Percentiles rank a stretch among this genome's conserved stretches.
Conservation (phyloP, 2,113 vertebrate genomes). For the Sinosuthora webbiana region DNA sequence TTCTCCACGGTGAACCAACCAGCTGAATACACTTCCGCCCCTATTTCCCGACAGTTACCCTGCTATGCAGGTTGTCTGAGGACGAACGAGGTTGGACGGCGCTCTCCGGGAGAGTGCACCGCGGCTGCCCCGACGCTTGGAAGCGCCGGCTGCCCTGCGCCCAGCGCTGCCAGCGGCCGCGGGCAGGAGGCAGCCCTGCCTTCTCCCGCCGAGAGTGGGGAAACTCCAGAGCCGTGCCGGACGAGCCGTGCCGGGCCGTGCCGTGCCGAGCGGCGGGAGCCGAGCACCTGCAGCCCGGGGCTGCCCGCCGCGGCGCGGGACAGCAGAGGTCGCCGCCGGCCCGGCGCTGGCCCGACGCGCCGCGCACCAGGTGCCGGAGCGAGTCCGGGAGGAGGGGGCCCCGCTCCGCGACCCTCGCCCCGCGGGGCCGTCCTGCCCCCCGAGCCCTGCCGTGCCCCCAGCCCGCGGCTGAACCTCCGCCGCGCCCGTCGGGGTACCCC, state of each 20-base stretch:
- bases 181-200: not conserved
- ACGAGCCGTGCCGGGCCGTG: not conserved
- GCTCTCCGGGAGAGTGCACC: rapidly evolving
- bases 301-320: slow-evolving; percentile 25
- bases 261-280: not conserved
- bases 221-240: not conserved
- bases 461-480: not conserved
- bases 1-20: rapidly evolving
- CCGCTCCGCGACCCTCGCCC: not conserved
- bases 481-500: not conserved
- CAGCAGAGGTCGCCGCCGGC: slow-evolving; percentile 75
- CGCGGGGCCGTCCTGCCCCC: rapidly evolving
- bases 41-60: not conserved
- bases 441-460: not conserved
- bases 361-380: not conserved
- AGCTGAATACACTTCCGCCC: not conserved
- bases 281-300: slow-evolving; percentile 54
- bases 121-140: not conserved
- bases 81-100: not conserved
- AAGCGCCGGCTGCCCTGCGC: not conserved
- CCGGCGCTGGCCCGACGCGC: not conserved
- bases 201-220: rapidly evolving
- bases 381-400: not conserved
- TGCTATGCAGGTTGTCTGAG: rapidly evolving
- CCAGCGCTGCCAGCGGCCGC: no score